Base-by-base conservation (phyloP, 2,113 vertebrate genomes). In the Myxocyprinus asiaticus region DNA sequence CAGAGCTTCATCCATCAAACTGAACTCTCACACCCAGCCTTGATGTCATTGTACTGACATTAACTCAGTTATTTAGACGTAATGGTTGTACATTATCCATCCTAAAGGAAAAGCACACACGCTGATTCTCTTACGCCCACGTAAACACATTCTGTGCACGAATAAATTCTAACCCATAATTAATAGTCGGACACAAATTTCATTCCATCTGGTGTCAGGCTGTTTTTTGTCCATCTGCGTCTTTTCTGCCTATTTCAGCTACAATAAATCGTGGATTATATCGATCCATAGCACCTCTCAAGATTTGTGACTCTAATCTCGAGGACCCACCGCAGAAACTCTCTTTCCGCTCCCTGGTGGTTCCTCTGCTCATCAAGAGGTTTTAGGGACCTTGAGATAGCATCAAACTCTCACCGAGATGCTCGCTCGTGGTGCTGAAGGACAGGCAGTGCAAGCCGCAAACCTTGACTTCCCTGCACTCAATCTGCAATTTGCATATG, bases 1-100 rank as follows among this genome's bases (percentile, higher is more conserved):
- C 74, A 33, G 22, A 70, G 64, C 61, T 67, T 83, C 85, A 91
- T 93, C 90, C 88, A 91, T 93, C 90, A 92, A 68, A 80, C 73
- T 45, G 61, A 80, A 78, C 66, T 68, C 88, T 79, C 84, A 82
- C 75, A 59, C 89, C 83, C 22, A 33, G 6, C 56, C 80, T 45
- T 45, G 81, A 75, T 90, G 90, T 88, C 88, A 88, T 87, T 84
- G 85, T 74, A 78, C 67, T 9, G 62, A 87, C 86, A 86, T 84
- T 85, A 83, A 79, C 82, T 67, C 76, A 79, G 78, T 87, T 81
- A 90, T 85, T 90, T 81, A 79, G 67, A 22, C 59, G 76, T 89
- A 88, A 88, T 87, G 85, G 78, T 76, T 15, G 22, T 44, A 63
- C 51, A 69, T 81, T 77, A 65, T 66, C 22, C 56, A 68, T 48